These are phyloP conservation scores for Caenorhabditis macrosperma DNA, from an alignment of 2,888 invertebrate genomes.

Conservation along the genomic window DNA sequence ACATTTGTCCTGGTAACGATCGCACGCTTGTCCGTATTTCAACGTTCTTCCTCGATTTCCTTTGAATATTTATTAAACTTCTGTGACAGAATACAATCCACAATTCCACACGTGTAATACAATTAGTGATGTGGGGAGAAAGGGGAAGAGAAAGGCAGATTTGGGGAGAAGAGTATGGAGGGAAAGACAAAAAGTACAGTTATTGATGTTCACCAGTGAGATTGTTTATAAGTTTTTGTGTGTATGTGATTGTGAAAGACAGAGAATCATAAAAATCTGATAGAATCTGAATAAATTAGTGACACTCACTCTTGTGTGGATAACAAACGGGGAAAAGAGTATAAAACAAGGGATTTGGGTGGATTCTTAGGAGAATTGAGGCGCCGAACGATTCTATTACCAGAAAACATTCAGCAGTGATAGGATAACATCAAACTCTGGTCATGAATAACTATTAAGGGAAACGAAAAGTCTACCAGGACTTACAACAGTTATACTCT, in stretches of 20 bases:
- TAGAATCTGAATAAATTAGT: slow-evolving; percentile 52
- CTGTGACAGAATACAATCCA: slow-evolving; percentile 52
- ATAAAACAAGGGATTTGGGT: slow-evolving; percentile 13
- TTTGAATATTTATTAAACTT: slow-evolving; percentile 49
- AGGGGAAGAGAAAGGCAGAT: slow-evolving; percentile 19
- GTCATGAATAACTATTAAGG: slow-evolving; percentile 44
- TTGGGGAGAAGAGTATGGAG: slow-evolving; percentile 10
- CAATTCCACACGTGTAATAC: slow-evolving; percentile 58
- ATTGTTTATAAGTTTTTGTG: slow-evolving; percentile 34
- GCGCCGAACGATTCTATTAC: slow-evolving; percentile 50
- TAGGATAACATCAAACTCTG: slow-evolving; percentile 19
- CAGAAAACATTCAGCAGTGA: slow-evolving; percentile 33
- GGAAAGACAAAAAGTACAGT: slow-evolving; percentile 48
- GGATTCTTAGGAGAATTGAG: slow-evolving; percentile 20
- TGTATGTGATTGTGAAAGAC: slow-evolving; percentile 29
- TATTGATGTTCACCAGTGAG: slow-evolving; percentile 51
- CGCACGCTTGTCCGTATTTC: slow-evolving; percentile 69
- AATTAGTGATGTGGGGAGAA: slow-evolving; percentile 52
- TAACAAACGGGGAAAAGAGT: slow-evolving; percentile 3
- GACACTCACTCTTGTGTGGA: slow-evolving; percentile 62
- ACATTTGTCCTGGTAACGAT: slow-evolving; percentile 63
- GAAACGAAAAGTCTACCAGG: slow-evolving; percentile 61
- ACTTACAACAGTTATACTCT: slow-evolving; percentile 79
- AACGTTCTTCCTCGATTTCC: slow-evolving; percentile 55
- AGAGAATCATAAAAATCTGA: slow-evolving; percentile 35